phyloP scores from a whole-genome alignment of 1,140 invertebrate genomes.

The Drosophila navojoa region DNA sequence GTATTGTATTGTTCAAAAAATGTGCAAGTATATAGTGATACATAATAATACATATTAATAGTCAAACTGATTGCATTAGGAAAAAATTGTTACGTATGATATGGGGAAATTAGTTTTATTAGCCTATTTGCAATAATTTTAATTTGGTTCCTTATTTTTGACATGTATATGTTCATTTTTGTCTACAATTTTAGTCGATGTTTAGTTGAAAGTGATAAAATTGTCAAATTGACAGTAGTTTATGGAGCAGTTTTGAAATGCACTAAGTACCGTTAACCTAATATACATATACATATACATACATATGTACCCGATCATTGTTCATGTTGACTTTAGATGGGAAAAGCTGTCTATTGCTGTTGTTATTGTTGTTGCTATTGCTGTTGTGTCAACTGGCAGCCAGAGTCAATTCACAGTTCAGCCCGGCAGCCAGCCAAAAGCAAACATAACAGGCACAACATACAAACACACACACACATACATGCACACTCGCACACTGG shows the following conservation, averaged over 20 bases:
- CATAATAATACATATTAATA: no score
- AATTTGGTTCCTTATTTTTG: no score
- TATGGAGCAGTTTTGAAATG: conserved; percentile 42
- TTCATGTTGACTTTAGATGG: conserved; percentile 58
- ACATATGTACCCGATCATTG: conserved; percentile 49
- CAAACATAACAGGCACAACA: conserved; percentile 61
- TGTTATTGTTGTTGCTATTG: conserved; percentile 34
- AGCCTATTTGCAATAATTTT: not conserved
- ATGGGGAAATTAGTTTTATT: not conserved
- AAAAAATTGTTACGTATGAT: not conserved
- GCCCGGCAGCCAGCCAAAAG: conserved; percentile 58
- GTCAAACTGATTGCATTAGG: not conserved
- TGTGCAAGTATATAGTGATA: no score
- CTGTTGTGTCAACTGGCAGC: conserved; percentile 66
- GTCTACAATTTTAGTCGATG: not conserved
- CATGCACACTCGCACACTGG: conserved; percentile 38
- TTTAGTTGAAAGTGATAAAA: conserved; percentile 1
- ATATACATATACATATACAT: conserved; percentile 12
- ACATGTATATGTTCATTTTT: not conserved
- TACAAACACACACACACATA: conserved; percentile 33
- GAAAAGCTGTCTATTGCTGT: conserved; percentile 38
- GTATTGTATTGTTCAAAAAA: no score
- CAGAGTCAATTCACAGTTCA: conserved; percentile 75
- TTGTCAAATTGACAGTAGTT: conserved; percentile 14
- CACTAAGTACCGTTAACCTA: conserved; percentile 55